Evolutionary conservation across 2,888 invertebrate species (phyloP), one percentile per base, ranked within the genome.

Genomic region (Pyrrhosoma nymphula): DNA sequence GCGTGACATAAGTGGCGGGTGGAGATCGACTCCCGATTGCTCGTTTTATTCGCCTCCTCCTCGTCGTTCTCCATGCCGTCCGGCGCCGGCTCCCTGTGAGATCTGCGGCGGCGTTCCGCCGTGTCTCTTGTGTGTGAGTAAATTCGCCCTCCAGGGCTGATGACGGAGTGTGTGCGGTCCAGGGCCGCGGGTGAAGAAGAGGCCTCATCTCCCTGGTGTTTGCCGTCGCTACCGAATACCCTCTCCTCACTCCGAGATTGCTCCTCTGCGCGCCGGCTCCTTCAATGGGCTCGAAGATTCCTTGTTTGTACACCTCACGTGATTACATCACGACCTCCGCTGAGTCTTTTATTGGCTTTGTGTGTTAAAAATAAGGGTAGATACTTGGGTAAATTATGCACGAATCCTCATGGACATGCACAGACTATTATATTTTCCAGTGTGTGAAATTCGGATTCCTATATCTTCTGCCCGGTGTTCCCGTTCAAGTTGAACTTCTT

Each of bases 211-310:
- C 47, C 47, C 69, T n/a, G 20, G 18, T 69, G n/a, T 69, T 69
- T 69, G n/a, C n/a, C 69, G 69, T 69, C 69, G 69, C 69, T n/a
- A 69, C 69, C 69, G n/a, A n/a, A 69, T 69, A 8, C 69, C 69
- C n/a, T 26, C 69, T 0, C n/a, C 26, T 26, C 26, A 60, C 60
- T 60, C 69, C 8, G n/a, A 69, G 69, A 69, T n/a, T 69, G 69
- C n/a, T n/a, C 69, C 69, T n/a, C 69, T 0, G 26, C 69, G 2
- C 8, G 69, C 1, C 23, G 26, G 69, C 23, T 10, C 69, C n/a
- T n/a, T 69, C 23, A 69, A n/a, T 69, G 69, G 69, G 69, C 26
- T 69, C 69, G 26, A 8, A 8, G 69, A 69, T 69, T 8, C 26
- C 69, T 8, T 26, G 69, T 69, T 69, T 69, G 69, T 12, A 23